phyloP scores from a whole-genome alignment of 1,140 invertebrate species.

The Archegozetes longisetosus region DNA sequence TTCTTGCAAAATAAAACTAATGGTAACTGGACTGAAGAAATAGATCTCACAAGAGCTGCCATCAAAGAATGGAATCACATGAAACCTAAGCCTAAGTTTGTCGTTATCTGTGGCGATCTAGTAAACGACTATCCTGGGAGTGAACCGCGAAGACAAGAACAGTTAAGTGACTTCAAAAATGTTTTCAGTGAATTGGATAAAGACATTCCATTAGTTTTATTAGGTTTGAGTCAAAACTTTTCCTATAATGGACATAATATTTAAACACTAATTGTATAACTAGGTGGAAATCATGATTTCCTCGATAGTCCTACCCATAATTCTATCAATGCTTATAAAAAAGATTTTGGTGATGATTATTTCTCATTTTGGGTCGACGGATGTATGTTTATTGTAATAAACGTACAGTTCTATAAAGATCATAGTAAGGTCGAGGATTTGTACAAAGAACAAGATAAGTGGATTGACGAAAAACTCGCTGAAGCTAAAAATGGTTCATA shows the following conservation, averaged over 20 bases:
- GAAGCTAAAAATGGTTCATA: slow-evolving; percentile 18
- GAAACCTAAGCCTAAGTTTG: slow-evolving; percentile 32
- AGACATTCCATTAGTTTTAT: slow-evolving; percentile 35
- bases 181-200: slow-evolving; percentile 31
- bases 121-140: slow-evolving; percentile 35
- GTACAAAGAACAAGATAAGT: slow-evolving; percentile 31
- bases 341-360: slow-evolving; percentile 39
- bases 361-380: slow-evolving; percentile 38
- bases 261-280: background rate
- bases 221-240: slow-evolving; percentile 18
- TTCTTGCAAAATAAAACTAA: slow-evolving; percentile 25
- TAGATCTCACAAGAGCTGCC: slow-evolving; percentile 26
- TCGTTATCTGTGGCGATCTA: slow-evolving; percentile 41
- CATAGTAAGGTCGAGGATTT: slow-evolving; percentile 23
- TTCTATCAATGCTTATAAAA: slow-evolving; percentile 29
- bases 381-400: slow-evolving; percentile 38
- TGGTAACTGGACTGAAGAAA: slow-evolving; percentile 38
- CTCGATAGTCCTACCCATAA: slow-evolving; percentile 34
- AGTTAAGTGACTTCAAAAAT: slow-evolving; percentile 29
- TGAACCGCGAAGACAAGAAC: slow-evolving; percentile 14
- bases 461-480: slow-evolving; percentile 29
- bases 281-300: slow-evolving; percentile 41
- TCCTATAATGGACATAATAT: no score
- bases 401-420: slow-evolving; percentile 35
- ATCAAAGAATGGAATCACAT: slow-evolving; percentile 32